A percentile compares a stretch with the other conserved stretches of the same genome.
Evolutionary conservation across 2,797 vertebrate genomes (phyloP).

Genomic region (Streptopelia turtur): DNA sequence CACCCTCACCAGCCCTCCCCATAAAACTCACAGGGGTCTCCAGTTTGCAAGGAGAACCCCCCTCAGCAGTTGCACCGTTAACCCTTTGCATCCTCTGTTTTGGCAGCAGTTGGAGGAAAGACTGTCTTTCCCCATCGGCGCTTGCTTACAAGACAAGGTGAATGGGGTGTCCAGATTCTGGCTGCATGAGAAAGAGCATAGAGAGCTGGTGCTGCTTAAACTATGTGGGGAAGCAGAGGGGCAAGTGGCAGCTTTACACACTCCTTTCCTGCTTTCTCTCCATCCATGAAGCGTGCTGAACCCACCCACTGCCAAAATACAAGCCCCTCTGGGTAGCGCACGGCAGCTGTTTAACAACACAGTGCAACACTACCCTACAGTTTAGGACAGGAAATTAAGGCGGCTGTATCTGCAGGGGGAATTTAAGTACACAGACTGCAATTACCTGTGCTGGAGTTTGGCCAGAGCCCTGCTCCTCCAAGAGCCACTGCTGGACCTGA

Average conservation of each 20-base stretch:
- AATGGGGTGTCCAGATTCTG: background rate
- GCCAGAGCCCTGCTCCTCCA: background rate
- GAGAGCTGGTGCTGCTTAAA: background rate
- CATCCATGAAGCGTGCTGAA: background rate
- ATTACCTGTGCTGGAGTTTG: conserved; percentile 11
- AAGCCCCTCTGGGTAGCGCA: background rate
- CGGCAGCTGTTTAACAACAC: conserved; percentile 34
- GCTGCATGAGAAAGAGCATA: rapidly evolving
- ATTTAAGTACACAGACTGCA: background rate
- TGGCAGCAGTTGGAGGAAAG: background rate
- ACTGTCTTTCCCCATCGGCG: rapidly evolving
- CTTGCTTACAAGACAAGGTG: background rate
- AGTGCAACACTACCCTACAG: background rate
- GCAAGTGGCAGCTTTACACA: background rate
- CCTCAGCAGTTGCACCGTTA: background rate
- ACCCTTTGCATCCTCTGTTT: background rate
- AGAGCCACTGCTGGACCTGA: rapidly evolving
- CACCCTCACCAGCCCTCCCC: background rate
- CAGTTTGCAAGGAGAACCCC: conserved; percentile 3
- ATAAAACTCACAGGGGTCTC: conserved; percentile 57
- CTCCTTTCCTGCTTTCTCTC: background rate
- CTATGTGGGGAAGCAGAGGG: background rate
- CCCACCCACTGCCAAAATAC: background rate
- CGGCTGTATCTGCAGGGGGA: conserved; percentile 35
- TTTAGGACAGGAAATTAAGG: conserved; percentile 66